Evolutionary conservation across 2,113 vertebrate genomes (phyloP).

Genomic region (Heterocephalus glaber): DNA sequence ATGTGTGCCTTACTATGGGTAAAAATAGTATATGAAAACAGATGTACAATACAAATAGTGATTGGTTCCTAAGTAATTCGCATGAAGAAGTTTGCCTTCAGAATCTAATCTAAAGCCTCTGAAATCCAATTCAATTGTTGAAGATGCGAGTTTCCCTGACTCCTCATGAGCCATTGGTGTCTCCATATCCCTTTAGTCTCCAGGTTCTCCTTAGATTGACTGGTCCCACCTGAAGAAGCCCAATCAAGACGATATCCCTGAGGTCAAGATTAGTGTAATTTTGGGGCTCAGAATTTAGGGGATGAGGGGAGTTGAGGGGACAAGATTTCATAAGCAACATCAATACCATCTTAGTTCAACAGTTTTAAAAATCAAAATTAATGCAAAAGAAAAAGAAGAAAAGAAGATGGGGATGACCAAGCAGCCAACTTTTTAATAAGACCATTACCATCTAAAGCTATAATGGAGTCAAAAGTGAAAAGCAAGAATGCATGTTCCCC

Average conservation of each 20-base stretch:
- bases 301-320: too few relatives aligned
- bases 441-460: not conserved
- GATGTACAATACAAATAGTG: not conserved
- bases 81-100: not conserved
- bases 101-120: not conserved
- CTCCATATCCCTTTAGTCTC: not conserved
- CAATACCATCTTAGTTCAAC: not conserved
- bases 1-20: not conserved
- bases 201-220: too few relatives aligned
- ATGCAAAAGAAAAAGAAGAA: not conserved
- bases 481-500: not conserved
- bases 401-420: not conserved
- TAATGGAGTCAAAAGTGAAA: not conserved
- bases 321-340: not conserved
- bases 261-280: not conserved
- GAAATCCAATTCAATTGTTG: not conserved
- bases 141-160: not conserved
- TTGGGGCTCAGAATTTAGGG: not conserved
- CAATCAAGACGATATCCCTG: not conserved
- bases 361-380: not conserved
- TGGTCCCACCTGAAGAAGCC: not conserved
- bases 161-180: not conserved
- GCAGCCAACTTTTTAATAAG: not conserved
- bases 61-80: constrained; percentile 13
- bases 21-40: not conserved